Evolutionary conservation across 2,888 invertebrate species (phyloP), one percentile per base, ranked within the genome.

Genomic region (Dicyrtomina minuta): DNA sequence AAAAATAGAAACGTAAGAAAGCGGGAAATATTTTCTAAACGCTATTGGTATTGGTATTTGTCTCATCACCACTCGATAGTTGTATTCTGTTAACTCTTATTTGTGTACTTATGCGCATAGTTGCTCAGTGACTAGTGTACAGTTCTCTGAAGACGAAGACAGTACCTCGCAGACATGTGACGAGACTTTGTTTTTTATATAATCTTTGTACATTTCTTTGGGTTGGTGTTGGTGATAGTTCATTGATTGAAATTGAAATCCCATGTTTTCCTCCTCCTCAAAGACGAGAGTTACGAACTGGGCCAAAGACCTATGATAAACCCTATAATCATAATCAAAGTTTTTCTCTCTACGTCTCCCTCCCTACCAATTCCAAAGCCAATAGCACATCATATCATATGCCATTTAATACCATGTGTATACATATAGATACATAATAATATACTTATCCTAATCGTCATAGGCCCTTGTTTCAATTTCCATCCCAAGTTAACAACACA

Each of bases 261-360:
- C 56, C 44, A 46, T 58, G 46, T 56, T 56, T 53, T 66, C 56
- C 66, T 56, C 46, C 66, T 56, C 58, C 58, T 66, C 46, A 46
- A 61, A 66, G 56, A 44, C 53, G 24, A 43, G 24, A 51, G 60
- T 55, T 61, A n/a, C 66, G 70, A 70, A 70, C 61, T 70, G 66
- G 70, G 70, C 70, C 70, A 70, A 66, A 70, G 66, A 70, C 66
- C 70, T 49, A 70, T 60, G 70, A 70, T 70, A 70, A 68, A 70
- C 70, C 61, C 56, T 70, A 61, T 66, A 70, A 70, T 70, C 66
- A 70, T 55, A 44, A 66, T 59, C 66, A 65, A 41, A 65, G 39
- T 53, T 65, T 49, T 39, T 33, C 33, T 60, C 17, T 55, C 22
- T 20, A 15, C 33, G 43, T 2, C 20, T 60, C 44, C 60, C 43